Percentiles rank a stretch among this genome's conserved stretches.
Conservation (phyloP, 2,888 invertebrate species). For the Drosophila dives region DNA sequence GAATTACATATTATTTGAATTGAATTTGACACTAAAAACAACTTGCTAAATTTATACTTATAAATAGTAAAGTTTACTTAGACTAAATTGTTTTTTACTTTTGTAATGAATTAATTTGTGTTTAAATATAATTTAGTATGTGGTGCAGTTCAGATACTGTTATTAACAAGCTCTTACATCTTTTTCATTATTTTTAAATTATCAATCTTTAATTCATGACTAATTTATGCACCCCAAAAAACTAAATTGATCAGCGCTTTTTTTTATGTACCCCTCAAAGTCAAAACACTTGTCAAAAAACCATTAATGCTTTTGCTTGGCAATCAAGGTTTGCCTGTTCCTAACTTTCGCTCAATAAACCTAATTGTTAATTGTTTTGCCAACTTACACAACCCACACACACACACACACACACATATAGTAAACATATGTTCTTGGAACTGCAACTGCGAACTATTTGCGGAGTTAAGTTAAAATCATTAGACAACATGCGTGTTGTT, state of each 20-base stretch:
- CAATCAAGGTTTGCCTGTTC: not conserved
- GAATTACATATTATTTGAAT: not conserved
- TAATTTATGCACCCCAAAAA: not conserved
- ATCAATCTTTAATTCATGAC: not conserved
- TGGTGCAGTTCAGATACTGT: not conserved
- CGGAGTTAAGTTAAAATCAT: conserved; percentile 17
- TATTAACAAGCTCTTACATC: not conserved
- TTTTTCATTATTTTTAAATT: not conserved
- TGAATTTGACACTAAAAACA: not conserved
- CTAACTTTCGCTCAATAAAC: conserved; percentile 13
- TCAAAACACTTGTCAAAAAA: not conserved
- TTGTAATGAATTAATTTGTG: not conserved
- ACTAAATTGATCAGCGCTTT: not conserved
- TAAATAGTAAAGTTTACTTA: not conserved
- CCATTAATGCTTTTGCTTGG: not conserved
- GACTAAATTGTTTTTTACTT: not conserved
- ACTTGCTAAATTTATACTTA: not conserved
- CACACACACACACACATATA: not conserved
- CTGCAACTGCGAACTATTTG: conserved; percentile 18
- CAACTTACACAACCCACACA: not conserved
- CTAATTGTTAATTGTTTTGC: conserved; percentile 9
- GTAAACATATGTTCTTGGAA: not conserved
- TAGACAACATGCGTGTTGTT: conserved; percentile 10
- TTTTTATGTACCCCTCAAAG: not conserved
- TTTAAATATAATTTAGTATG: not conserved